These are phyloP conservation scores for Drosophila sproati DNA, from an alignment of 1,140 invertebrate species.

Conservation along the genomic window DNA sequence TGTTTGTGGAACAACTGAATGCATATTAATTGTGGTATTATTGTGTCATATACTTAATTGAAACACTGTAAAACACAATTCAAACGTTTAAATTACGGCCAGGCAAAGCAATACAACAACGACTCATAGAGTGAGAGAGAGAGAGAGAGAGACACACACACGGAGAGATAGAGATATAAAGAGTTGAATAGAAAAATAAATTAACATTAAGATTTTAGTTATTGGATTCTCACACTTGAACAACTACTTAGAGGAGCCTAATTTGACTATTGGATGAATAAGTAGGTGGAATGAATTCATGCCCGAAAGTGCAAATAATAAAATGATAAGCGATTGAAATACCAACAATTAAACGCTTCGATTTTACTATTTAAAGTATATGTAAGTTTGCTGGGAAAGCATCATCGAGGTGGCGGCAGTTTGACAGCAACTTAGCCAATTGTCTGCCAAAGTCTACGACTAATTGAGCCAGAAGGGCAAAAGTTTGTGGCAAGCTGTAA, in stretches of 20 bases:
- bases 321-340: conserved; percentile 27
- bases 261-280: conserved; percentile 6
- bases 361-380: conserved; percentile 48
- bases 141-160: conserved; percentile 34
- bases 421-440: conserved; percentile 33
- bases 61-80: conserved; percentile 66
- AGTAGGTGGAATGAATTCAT: conserved; percentile 54
- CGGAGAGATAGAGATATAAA: conserved; percentile 25
- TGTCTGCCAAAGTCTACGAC: conserved; percentile 30
- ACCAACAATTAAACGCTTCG: conserved; percentile 25
- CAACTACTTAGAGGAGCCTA: conserved; percentile 22
- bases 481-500: conserved; percentile 57
- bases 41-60: conserved; percentile 70
- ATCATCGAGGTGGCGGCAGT: conserved; percentile 9
- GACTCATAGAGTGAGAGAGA: conserved; percentile 46
- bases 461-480: conserved; percentile 38
- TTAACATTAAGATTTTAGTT: conserved; percentile 4
- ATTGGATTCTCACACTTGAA: conserved; percentile 15
- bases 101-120: conserved; percentile 85
- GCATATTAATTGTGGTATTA: conserved; percentile 34
- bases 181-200: conserved; percentile 23
- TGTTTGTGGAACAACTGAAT: conserved; percentile 5
- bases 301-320: conserved; percentile 51
- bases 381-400: conserved; percentile 4
- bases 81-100: conserved; percentile 84